Conservation (phyloP, 2,888 invertebrate genomes). For the Polydrusus pterygomalis region DNA sequence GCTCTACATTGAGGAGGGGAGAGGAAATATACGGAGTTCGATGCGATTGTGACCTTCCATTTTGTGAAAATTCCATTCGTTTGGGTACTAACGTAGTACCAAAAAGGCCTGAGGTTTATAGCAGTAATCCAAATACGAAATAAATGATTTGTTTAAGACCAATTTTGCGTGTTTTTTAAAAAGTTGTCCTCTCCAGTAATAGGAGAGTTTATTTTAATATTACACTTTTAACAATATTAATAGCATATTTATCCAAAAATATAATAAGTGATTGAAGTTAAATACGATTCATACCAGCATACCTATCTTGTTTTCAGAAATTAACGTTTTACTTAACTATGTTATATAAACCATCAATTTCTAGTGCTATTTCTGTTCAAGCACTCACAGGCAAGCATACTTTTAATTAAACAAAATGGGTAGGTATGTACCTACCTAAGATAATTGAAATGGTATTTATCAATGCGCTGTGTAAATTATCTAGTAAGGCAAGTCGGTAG, state of each 20-base stretch:
- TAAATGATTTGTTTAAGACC: background rate
- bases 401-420: slow-evolving; percentile 28
- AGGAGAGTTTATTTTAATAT: no score
- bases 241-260: no score
- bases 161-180: no score
- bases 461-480: slow-evolving; percentile 22
- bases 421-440: no score
- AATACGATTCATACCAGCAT: no score
- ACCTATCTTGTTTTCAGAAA: no score
- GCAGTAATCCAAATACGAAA: background rate
- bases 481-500: background rate
- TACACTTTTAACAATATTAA: no score
- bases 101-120: background rate
- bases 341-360: no score
- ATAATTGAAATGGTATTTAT: slow-evolving; percentile 33
- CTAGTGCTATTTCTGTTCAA: background rate
- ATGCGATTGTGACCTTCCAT: slow-evolving; percentile 63
- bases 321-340: no score
- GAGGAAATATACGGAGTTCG: slow-evolving; percentile 67
- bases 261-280: no score
- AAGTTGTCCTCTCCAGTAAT: no score
- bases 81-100: slow-evolving; percentile 41
- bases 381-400: slow-evolving; percentile 7
- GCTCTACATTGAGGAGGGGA: slow-evolving; percentile 65
- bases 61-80: slow-evolving; percentile 37